These are phyloP conservation scores for Puffinus mauretanicus DNA, from an alignment of 2,113 vertebrate species.

Conservation along the genomic window DNA sequence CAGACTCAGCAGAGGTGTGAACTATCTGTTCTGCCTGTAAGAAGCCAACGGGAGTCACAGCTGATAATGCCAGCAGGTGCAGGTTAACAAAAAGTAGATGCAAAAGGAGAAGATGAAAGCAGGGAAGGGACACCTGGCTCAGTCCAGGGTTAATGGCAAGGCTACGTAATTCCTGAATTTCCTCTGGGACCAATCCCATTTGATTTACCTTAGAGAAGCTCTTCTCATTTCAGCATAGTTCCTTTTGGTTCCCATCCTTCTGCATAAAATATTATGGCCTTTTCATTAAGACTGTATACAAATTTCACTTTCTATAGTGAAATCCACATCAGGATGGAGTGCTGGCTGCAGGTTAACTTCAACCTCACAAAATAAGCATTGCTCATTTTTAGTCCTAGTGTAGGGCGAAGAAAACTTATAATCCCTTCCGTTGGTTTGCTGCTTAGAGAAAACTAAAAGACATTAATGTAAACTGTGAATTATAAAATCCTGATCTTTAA, in stretches of 20 bases:
- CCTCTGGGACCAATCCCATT: not conserved
- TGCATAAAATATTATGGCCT: not conserved
- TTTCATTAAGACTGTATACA: not conserved
- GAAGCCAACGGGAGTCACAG: not conserved
- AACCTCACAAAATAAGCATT: not conserved
- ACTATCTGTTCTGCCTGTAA: not conserved
- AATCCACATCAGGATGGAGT: not conserved
- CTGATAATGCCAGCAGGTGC: not conserved
- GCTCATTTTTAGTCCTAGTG: not conserved
- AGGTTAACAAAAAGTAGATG: not conserved
- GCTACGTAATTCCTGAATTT: not conserved
- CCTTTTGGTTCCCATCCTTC: not conserved
- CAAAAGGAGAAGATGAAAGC: not conserved
- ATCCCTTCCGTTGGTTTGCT: not conserved
- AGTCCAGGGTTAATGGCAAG: not conserved
- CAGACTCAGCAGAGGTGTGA: not conserved
- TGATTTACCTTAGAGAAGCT: not conserved
- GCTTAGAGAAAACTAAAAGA: not conserved
- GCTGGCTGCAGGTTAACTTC: not conserved
- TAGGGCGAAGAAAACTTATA: not conserved
- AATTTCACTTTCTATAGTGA: not conserved
- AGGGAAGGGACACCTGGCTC: not conserved
- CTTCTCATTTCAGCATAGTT: not conserved
- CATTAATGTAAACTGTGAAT: not conserved
- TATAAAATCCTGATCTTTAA: not conserved